Evolutionary conservation across 2,113 vertebrate species (phyloP).

Genomic region (Ginglymostoma cirratum): DNA sequence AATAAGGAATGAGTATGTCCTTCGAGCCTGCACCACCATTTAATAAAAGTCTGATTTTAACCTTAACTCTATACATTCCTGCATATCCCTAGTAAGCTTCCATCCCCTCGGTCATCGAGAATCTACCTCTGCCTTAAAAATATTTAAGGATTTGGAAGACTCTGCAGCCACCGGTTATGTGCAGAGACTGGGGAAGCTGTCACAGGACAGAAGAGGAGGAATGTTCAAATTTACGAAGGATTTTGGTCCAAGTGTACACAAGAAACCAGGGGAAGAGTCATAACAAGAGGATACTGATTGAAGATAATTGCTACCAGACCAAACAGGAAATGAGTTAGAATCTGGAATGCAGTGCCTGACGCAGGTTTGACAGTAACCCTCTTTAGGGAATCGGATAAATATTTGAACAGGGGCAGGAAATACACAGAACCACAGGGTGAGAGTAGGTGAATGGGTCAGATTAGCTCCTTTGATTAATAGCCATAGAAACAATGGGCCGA

Average conservation of each 20-base stretch:
- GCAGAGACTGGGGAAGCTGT: background rate
- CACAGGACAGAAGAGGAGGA: background rate
- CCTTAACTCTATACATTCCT: too few relatives aligned
- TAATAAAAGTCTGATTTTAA: too few relatives aligned
- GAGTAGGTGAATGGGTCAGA: background rate
- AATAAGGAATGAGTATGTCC: too few relatives aligned
- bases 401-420: background rate
- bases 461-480: background rate
- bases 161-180: background rate
- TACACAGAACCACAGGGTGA: background rate
- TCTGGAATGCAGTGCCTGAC: background rate
- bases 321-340: background rate
- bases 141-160: too few relatives aligned
- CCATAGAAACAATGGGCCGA: background rate
- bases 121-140: too few relatives aligned
- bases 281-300: background rate
- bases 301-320: background rate
- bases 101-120: too few relatives aligned
- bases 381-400: background rate
- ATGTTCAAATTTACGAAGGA: background rate
- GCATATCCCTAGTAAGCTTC: too few relatives aligned
- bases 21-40: too few relatives aligned
- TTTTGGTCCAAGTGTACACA: background rate
- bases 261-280: background rate
- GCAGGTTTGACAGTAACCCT: background rate